phyloP scores from a whole-genome alignment of 2,888 invertebrate species.

The Meteorus colon region DNA sequence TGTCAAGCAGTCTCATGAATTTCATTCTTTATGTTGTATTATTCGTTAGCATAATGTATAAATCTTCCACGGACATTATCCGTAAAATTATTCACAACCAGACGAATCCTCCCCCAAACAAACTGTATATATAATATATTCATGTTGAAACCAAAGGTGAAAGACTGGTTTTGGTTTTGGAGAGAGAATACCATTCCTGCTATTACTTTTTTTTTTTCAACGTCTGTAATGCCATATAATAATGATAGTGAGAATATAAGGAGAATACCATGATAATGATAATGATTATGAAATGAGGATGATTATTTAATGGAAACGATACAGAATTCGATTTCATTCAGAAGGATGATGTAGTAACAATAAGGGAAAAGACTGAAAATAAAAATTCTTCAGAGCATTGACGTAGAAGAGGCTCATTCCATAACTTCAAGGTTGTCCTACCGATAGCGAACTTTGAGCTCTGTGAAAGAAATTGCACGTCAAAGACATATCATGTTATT shows the following conservation, averaged over 20 bases:
- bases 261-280: not conserved
- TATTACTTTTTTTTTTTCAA: conserved; percentile 29
- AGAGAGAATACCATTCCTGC: conserved; percentile 59
- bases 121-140: conserved; percentile 1
- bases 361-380: too few species aligned
- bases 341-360: too few species aligned
- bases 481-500: too few species aligned
- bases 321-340: too few species aligned
- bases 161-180: conserved; percentile 63
- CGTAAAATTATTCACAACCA: not conserved
- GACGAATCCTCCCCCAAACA: conserved; percentile 5
- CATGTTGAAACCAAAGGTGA: conserved; percentile 52
- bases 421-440: too few species aligned
- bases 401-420: too few species aligned
- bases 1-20: not conserved
- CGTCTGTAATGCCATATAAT: not conserved
- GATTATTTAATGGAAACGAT: too few species aligned
- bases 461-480: too few species aligned
- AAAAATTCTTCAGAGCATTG: too few species aligned
- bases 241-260: not conserved
- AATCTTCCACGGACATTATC: not conserved
- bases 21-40: not conserved
- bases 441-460: too few species aligned
- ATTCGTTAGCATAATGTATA: not conserved
- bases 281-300: not conserved